Conservation (phyloP, 2,113 vertebrate species). For the human (Homo sapiens) region DNA sequence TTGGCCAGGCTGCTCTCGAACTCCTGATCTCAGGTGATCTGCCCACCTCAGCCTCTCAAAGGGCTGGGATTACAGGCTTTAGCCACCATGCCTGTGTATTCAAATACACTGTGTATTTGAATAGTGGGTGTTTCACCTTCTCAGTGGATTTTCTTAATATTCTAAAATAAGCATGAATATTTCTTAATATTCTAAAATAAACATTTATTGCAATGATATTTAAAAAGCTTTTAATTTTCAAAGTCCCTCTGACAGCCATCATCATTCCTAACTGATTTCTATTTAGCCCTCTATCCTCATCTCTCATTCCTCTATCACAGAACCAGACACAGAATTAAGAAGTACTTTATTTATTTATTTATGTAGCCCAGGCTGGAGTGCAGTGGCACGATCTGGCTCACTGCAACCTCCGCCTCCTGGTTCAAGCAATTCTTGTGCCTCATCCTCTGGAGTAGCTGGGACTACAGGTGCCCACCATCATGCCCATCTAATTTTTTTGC, state of each 20-base stretch:
- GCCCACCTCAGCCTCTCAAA: too few relatives aligned
- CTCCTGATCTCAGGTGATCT: too few relatives aligned
- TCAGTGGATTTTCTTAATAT: conserved; percentile 7
- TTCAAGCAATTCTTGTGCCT: too few relatives aligned
- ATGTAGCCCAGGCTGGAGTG: too few relatives aligned
- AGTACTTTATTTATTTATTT: neutral
- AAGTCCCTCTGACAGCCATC: neutral
- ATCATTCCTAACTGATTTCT: neutral
- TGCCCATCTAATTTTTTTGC: too few relatives aligned
- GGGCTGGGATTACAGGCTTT: too few relatives aligned
- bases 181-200: conserved; percentile 50
- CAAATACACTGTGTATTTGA: neutral
- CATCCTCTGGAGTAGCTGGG: too few relatives aligned
- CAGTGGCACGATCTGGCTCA: too few relatives aligned
- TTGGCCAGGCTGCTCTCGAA: too few relatives aligned
- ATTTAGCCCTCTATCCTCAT: neutral
- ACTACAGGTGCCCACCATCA: too few relatives aligned
- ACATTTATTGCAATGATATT: conserved; percentile 26
- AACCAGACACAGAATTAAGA: conserved; percentile 21
- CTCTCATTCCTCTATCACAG: neutral
- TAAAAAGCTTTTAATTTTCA: conserved; percentile 18
- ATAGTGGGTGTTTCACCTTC: neutral
- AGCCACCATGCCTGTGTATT: too few relatives aligned
- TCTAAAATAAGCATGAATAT: conserved; percentile 25
- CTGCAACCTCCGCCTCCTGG: too few relatives aligned